A percentile compares a stretch with the other conserved stretches of the same genome.
Conservation (phyloP, 2,113 vertebrate species). For the Brienomyrus longianalis region DNA sequence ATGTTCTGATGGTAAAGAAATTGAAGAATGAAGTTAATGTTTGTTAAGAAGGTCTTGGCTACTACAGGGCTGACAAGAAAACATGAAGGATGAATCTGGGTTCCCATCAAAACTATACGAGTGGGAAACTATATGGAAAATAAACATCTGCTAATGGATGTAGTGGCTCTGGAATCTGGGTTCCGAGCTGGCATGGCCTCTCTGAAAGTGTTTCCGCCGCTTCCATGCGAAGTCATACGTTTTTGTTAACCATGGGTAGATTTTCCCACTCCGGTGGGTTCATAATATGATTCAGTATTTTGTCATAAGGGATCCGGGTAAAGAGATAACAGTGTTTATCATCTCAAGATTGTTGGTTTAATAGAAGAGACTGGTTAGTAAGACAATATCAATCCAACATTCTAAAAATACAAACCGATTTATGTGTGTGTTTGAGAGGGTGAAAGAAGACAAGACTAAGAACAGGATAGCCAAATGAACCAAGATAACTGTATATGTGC, state of each 20-base stretch:
- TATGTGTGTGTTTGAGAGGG: not conserved
- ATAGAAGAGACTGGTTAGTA: not conserved
- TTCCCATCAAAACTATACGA: not conserved
- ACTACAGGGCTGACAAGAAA: not conserved
- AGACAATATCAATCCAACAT: not conserved
- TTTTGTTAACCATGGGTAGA: not conserved
- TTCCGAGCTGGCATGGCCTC: not conserved
- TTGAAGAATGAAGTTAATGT: not conserved
- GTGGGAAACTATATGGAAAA: not conserved
- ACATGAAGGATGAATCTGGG: not conserved
- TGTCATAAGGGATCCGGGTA: not conserved
- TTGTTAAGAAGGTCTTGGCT: not conserved
- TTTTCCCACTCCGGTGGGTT: not conserved
- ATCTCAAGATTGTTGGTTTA: not conserved
- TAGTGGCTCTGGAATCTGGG: not conserved
- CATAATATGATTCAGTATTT: not conserved
- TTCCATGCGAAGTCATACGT: not conserved
- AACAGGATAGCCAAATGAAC: not conserved
- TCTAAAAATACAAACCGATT: not conserved
- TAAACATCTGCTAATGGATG: not conserved
- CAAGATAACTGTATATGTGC: not conserved
- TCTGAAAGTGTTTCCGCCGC: not conserved
- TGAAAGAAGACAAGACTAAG: not conserved
- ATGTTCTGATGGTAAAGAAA: not conserved
- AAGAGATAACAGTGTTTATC: not conserved